Base-by-base conservation (phyloP, 2,113 vertebrate species). In the Rafetus swinhoei region DNA sequence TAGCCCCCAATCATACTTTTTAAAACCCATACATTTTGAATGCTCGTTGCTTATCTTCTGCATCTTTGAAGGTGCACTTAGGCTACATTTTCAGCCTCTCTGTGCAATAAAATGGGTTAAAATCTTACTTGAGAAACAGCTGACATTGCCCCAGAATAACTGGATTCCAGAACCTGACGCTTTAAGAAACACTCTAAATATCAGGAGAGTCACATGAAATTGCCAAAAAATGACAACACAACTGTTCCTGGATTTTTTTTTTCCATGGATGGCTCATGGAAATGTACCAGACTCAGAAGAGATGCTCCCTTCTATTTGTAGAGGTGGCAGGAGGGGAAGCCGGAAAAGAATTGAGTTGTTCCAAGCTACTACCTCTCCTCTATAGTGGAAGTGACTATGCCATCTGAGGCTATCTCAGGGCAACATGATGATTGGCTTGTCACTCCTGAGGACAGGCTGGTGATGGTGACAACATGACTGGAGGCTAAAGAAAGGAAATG, bases 361-460 rank as follows among this genome's bases (percentile, higher is more conserved):
- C 39, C 39, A 76, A 24, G 35, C 22, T 50, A 77, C 74, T 50
- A 27, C 21, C 50, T 77, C 74, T 50, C 39, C 22, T 25, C 39
- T 50, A 4, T 24, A 25, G 6, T 77, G 24, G 39, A 25, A 50
- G 12, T 27, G 35, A 77, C 74, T 45, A 22, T 50, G 74, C 22
- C 24, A 50, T 50, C 11, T 50, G 39, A 77, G 39, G 74, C 24
- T 77, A 77, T 25, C 74, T 24, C 39, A 45, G 72, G 39, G 62
- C 35, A 14, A 10, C 72, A 82, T 4, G 39, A 0, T 9, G 74
- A 86, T 55, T 0, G 1, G 12, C 32, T 10, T 79, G 8, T 76
- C 81, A 82, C 72, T 77, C 35, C 27, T 57, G 83, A 0, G 0
- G 45, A 13, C 32, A 45, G 57, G 85, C 39, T 76, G 35, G 13